Base-by-base conservation (phyloP, 2,113 vertebrate species). In the Xyrauchen texanus region DNA sequence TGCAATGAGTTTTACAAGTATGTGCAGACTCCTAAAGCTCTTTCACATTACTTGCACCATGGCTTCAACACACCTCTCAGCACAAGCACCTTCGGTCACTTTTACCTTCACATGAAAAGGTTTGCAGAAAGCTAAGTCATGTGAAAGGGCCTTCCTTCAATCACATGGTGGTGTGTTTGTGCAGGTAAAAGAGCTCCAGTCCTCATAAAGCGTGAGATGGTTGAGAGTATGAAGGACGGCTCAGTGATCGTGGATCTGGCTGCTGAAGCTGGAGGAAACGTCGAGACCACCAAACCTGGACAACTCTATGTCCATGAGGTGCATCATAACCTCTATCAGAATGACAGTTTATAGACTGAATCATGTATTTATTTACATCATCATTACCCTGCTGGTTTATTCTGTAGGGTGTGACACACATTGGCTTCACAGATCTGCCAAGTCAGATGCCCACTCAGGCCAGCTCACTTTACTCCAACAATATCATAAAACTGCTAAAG, bases 401-500 rank as follows among this genome's bases (percentile, higher is more conserved):
- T 45, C 5, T 83, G 67, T 46, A 96, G 95, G 94, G 94, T 70
- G 94, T 95, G 88, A 95, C 95, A 11, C 93, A 94, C 83, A 81
- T 93, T 64, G 93, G 94, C 82, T 94, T 90, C 88, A 90, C 90
- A 3, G 87, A 94, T 85, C 91, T 97, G 89, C 95, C 95, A 86
- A 96, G 92, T 75, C 92, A 90, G 86, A 91, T 95, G 94, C 88
- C 95, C 80, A 92, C 92, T 76, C 93, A 93, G 86, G 93, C 96
- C 88, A 95, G 94, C 93, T 93, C 93, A 73, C 90, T 95, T 81
- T 95, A 95, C 86, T 97, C 94, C 45, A 95, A 90, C 88, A 94
- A 92, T 86, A 85, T 97, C 65, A 92, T 97, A 89, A 96, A 95
- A 85, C 90, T 94, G 88, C 95, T 96, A 91, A 95, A 95, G 90